A percentile compares a stretch with the other conserved stretches of the same genome.
These are phyloP conservation scores for Smittia sp. DNA, from an alignment of 2,888 invertebrate species.

Conservation along the genomic window DNA sequence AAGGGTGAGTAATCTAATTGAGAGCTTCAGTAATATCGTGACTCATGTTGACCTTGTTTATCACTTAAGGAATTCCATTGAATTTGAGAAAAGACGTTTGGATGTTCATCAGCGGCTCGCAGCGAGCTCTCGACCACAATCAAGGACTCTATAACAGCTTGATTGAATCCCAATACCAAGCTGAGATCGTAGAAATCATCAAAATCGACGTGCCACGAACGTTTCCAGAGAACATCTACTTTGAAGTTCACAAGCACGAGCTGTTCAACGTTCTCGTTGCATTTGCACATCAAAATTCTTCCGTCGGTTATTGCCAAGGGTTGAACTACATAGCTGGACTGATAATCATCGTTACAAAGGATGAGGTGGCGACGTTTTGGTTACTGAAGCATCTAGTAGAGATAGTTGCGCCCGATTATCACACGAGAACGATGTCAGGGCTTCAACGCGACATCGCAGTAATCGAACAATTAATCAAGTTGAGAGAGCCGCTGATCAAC, in stretches of 20 bases:
- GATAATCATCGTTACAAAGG: constrained; percentile 79
- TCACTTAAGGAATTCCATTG: constrained; percentile 47
- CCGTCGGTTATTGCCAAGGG: constrained; percentile 93
- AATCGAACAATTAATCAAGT: constrained; percentile 78
- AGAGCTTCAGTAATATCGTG: background rate
- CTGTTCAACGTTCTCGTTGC: constrained; percentile 83
- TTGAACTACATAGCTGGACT: constrained; percentile 90
- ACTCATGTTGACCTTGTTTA: background rate
- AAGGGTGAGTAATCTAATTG: constrained; percentile 62
- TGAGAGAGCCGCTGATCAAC: constrained; percentile 77
- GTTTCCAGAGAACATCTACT: constrained; percentile 93
- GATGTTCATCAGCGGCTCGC: constrained; percentile 83
- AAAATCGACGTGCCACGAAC: constrained; percentile 88
- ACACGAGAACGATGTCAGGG: constrained; percentile 85
- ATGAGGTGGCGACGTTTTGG: constrained; percentile 92
- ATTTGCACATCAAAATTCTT: constrained; percentile 82
- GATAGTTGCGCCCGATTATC: constrained; percentile 83
- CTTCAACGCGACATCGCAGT: constrained; percentile 86
- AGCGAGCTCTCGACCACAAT: constrained; percentile 62
- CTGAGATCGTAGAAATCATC: constrained; percentile 72
- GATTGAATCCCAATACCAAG: constrained; percentile 66
- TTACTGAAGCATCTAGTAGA: constrained; percentile 84
- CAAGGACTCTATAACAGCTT: constrained; percentile 69
- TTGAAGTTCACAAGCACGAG: constrained; percentile 69
- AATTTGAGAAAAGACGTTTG: constrained; percentile 67